Conservation (phyloP, 2,113 vertebrate species). For the Xiphophorus couchianus region DNA sequence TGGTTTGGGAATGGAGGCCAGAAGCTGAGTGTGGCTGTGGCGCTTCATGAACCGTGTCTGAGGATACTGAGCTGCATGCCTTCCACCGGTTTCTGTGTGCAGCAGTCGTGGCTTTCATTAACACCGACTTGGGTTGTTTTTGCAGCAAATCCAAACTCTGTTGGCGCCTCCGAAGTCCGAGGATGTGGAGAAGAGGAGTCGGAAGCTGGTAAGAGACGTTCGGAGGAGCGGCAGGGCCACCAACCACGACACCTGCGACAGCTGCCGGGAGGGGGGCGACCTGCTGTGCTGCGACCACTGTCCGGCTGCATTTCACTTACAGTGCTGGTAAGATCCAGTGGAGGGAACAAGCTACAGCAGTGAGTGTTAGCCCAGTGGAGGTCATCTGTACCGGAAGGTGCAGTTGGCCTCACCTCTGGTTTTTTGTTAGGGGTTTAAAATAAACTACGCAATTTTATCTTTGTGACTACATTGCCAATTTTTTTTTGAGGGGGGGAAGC, state of each 20-base stretch:
- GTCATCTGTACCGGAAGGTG: too few relatives aligned
- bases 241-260: slow-evolving; percentile 97
- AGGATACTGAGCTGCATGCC: neutral
- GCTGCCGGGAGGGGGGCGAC: slow-evolving; percentile 95
- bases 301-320: slow-evolving; percentile 94
- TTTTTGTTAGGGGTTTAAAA: too few relatives aligned
- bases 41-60: neutral
- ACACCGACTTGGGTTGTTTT: slow-evolving; percentile 3
- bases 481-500: too few relatives aligned
- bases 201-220: slow-evolving; percentile 89
- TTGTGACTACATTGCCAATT: neutral
- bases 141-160: slow-evolving; percentile 95
- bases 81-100: too few relatives aligned
- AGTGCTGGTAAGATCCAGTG: slow-evolving; percentile 86
- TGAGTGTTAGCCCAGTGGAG: neutral
- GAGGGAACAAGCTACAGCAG: too few relatives aligned
- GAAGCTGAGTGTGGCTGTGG: slow-evolving; percentile 11
- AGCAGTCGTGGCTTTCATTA: neutral
- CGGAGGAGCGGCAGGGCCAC: slow-evolving; percentile 92
- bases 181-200: slow-evolving; percentile 88
- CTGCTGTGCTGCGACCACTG: slow-evolving; percentile 95
- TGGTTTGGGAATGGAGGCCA: slow-evolving; percentile 42
- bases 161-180: slow-evolving; percentile 94
- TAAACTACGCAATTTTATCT: too few relatives aligned
- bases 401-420: too few relatives aligned